Evolutionary conservation across 1,140 invertebrate genomes (phyloP), one percentile per base, ranked within the genome.

Genomic region (Meteorus sp.): DNA sequence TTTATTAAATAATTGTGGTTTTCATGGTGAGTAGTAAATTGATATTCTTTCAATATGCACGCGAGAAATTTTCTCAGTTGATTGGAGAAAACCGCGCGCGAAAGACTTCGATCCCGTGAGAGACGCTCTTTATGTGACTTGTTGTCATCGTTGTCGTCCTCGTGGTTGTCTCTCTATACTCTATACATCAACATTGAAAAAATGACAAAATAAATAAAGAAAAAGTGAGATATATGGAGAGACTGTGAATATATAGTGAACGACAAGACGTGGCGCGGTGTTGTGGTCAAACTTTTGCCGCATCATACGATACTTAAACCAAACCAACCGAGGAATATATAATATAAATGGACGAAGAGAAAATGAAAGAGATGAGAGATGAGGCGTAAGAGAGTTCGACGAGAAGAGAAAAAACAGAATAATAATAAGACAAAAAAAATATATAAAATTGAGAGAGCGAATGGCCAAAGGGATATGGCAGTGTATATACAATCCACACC

Each of bases 41-140:
- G 20, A 52, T 35, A 22, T 52, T 31, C 22, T 15, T n/a, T 19
- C 11, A 23, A 6, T 2, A 52, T 17, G 23, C 11, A 22, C 6
- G 8, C 1, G 23, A 52, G 17, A 22, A 22, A 35, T 37, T 57
- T 57, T 58, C 33, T 50, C 47, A 35, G 56, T 8, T 19, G 45
- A 37, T 58, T 51, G 15, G 45, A 47, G 31, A 27, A 9, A 9
- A 17, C 22, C 22, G 7, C 9, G 9, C n/a, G n/a, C n/a, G n/a
- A n/a, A n/a, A 41, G 56, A 58, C 47, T 51, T 58, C 35, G 56
- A 58, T 58, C 45, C 56, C 56, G 56, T 58, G 56, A 58, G 56
- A 58, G 45, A 58, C 41, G 37, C 50, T 58, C 35, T 58, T 58
- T 58, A 33, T 13, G n/a, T n/a, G n/a, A n/a, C 56, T 51, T 35